These are phyloP conservation scores for Nasonovia ribisnigri DNA, from an alignment of 2,888 invertebrate species.

Conservation along the genomic window DNA sequence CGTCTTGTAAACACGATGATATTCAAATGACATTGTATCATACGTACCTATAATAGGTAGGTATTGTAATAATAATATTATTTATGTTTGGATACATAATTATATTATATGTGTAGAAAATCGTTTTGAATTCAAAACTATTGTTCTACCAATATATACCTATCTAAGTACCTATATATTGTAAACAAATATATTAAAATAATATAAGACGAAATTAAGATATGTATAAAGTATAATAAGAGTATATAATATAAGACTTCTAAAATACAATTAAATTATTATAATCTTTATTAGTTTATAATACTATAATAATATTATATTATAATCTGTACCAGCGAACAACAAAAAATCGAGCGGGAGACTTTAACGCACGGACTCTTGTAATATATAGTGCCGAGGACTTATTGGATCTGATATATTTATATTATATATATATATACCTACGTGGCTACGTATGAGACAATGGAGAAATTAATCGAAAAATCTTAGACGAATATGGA, in stretches of 20 bases:
- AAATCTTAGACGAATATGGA: background rate
- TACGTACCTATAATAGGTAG: background rate
- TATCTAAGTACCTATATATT: background rate
- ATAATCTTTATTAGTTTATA: background rate
- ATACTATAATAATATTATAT: background rate
- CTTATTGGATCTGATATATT: background rate
- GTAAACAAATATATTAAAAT: background rate
- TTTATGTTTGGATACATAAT: no score
- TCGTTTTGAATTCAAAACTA: background rate
- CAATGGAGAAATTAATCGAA: slow-evolving; percentile 35
- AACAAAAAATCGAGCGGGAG: background rate
- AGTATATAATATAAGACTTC: no score
- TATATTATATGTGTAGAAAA: background rate
- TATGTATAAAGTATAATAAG: background rate
- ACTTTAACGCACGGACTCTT: background rate
- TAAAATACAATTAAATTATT: background rate
- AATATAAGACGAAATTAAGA: background rate
- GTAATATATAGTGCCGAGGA: background rate
- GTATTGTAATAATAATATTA: background rate
- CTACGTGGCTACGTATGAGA: background rate
- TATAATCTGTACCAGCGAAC: background rate
- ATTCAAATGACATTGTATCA: background rate
- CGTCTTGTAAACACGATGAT: background rate
- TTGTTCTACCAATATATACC: background rate
- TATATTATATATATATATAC: background rate